Conservation (phyloP, 2,113 vertebrate genomes). For the Mustela lutreola region DNA sequence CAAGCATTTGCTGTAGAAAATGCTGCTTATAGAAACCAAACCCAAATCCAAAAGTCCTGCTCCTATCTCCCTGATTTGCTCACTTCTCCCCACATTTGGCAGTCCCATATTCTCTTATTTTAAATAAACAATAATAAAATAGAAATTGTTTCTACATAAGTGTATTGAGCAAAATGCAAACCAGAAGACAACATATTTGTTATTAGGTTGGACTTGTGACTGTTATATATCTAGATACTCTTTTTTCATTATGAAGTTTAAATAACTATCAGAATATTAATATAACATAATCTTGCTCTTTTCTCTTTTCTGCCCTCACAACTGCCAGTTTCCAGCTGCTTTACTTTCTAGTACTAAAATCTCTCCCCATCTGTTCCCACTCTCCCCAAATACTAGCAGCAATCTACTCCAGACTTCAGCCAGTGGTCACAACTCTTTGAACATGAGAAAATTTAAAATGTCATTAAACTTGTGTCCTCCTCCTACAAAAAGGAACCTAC, state of each 20-base stretch:
- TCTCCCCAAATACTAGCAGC: not conserved
- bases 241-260: not conserved
- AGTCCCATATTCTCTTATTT: not conserved
- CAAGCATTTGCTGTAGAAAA: slow-evolving; percentile 21
- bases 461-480: not conserved
- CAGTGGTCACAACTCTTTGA: not conserved
- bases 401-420: not conserved
- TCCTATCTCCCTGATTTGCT: not conserved
- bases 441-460: not conserved
- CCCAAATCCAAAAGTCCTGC: not conserved
- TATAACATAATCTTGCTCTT: not conserved
- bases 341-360: not conserved
- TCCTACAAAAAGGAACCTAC: not conserved
- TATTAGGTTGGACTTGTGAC: not conserved
- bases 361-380: not conserved
- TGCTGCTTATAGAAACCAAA: not conserved
- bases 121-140: not conserved
- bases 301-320: not conserved
- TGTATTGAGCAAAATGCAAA: not conserved
- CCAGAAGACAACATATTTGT: not conserved
- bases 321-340: not conserved
- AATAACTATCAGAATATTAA: not conserved
- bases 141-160: not conserved
- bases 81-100: not conserved
- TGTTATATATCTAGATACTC: not conserved